phyloP scores from a whole-genome alignment of 1,140 invertebrate genomes.

The Ceratitis capitata region DNA sequence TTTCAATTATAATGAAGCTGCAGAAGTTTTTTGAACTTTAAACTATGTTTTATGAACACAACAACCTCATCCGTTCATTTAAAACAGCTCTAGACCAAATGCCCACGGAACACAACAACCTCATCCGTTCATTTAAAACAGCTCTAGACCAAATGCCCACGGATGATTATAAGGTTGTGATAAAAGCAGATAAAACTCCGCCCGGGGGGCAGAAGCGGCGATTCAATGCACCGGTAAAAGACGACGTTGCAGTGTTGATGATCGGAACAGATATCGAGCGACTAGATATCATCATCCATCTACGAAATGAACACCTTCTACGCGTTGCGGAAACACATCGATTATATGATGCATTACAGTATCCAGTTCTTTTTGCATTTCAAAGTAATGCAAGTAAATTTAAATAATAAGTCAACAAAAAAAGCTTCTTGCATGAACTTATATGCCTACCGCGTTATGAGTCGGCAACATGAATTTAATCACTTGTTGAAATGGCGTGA shows the following conservation, averaged over 20 bases:
- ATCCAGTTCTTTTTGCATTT: too few species aligned
- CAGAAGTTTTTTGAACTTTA: too few species aligned
- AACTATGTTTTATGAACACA: constrained; percentile 12
- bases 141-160: constrained; percentile 57
- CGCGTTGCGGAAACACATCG: too few species aligned
- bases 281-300: not conserved
- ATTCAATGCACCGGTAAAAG: constrained; percentile 63
- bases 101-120: constrained; percentile 50
- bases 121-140: constrained; percentile 55
- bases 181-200: constrained; percentile 63
- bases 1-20: too few species aligned
- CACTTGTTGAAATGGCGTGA: too few species aligned
- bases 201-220: constrained; percentile 60
- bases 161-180: constrained; percentile 58
- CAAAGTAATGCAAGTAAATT: too few species aligned
- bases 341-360: too few species aligned
- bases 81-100: constrained; percentile 59
- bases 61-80: constrained; percentile 45
- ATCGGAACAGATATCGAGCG: constrained; percentile 49
- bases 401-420: too few species aligned
- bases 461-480: too few species aligned
- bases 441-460: too few species aligned
- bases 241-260: constrained; percentile 65
- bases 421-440: too few species aligned
- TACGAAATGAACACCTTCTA: too few species aligned